A percentile compares a stretch with the other conserved stretches of the same genome.
Evolutionary conservation across 2,113 vertebrate genomes (phyloP).

Genomic region (Catagonus wagneri): DNA sequence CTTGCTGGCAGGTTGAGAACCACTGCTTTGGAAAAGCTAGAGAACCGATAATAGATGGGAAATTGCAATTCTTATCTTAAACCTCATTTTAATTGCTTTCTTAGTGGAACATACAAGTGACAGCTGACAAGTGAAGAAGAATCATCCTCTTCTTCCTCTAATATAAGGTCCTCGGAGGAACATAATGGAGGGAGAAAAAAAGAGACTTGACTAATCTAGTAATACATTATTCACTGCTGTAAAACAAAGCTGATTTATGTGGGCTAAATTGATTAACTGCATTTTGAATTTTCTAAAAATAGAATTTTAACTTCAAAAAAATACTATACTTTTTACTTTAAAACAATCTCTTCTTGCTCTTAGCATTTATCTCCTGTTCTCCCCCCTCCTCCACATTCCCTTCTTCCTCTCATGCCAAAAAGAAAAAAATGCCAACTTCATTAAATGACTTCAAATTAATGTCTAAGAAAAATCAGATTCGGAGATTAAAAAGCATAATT

Average conservation of each 20-base stretch:
- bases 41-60: not conserved
- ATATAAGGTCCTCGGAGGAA: not conserved
- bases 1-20: not conserved
- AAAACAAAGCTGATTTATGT: not conserved
- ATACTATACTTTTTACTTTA: not conserved
- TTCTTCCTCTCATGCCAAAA: not conserved
- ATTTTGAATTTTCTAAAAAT: conserved; percentile 31
- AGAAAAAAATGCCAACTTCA: conserved; percentile 43
- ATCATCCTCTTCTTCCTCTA: not conserved
- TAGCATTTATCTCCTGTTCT: not conserved
- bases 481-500: conserved; percentile 40
- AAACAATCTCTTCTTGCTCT: not conserved
- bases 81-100: conserved; percentile 7
- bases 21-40: not conserved
- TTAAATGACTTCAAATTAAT: conserved; percentile 50
- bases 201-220: not conserved
- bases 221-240: not conserved
- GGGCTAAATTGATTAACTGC: not conserved
- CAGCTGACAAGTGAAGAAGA: not conserved
- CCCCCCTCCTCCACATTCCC: not conserved
- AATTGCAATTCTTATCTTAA: not conserved
- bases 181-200: not conserved
- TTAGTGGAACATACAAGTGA: not conserved
- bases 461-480: conserved; percentile 41
- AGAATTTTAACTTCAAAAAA: conserved; percentile 13